Percentiles rank a stretch among this genome's conserved stretches.
These are phyloP conservation scores for Diuraphis noxia DNA, from an alignment of 1,140 invertebrate species.

Conservation along the genomic window DNA sequence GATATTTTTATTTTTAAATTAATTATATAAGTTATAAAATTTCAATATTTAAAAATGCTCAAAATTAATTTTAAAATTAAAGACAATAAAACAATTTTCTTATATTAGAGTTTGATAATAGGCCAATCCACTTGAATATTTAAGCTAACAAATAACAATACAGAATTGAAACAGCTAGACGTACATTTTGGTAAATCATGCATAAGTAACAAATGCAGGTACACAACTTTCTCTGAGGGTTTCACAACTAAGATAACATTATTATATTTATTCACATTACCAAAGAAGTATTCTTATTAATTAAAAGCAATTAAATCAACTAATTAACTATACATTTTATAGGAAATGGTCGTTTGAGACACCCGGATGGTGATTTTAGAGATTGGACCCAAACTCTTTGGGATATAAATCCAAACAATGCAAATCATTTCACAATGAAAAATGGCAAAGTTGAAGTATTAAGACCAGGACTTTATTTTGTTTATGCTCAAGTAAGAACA, in stretches of 20 bases:
- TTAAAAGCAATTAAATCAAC: not conserved
- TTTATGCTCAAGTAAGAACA: constrained; percentile 60
- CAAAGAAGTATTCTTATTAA: not conserved
- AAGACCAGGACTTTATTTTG: constrained; percentile 59
- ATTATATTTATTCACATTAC: not conserved
- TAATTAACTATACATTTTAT: not conserved
- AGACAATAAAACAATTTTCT: too few relatives aligned
- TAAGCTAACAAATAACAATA: too few relatives aligned
- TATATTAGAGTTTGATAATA: too few relatives aligned
- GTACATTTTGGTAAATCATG: too few relatives aligned
- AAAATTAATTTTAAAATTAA: too few relatives aligned
- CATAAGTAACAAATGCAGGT: too few relatives aligned
- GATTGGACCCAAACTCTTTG: constrained; percentile 58
- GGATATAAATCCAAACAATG: constrained; percentile 55
- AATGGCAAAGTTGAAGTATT: constrained; percentile 58
- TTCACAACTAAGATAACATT: not conserved
- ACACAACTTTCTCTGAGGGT: not conserved
- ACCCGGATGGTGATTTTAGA: constrained; percentile 58
- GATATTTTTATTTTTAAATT: too few relatives aligned
- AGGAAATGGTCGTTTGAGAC: constrained; percentile 59
- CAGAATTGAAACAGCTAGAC: too few relatives aligned
- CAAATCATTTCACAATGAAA: constrained; percentile 54
- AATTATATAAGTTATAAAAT: too few relatives aligned
- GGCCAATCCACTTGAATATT: too few relatives aligned
- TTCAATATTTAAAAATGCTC: too few relatives aligned